Base-by-base conservation (phyloP, 2,888 invertebrate genomes). In the Alitta virens region DNA sequence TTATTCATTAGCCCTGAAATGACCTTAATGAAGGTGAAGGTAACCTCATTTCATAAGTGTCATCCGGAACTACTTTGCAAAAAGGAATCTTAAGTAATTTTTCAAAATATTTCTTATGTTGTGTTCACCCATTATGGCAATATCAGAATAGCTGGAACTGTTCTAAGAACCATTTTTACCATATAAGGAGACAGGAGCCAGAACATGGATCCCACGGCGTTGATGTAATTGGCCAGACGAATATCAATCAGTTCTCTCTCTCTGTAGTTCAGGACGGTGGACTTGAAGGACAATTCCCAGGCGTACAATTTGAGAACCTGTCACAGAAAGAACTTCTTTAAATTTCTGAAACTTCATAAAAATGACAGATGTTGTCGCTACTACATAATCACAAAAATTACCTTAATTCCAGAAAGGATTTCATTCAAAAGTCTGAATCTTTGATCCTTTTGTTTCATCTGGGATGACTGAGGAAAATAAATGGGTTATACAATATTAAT, bases 261-360 rank as follows among this genome's bases (percentile, higher is more conserved):
- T 12, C 83, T 72, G 21, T 79, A 72, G 5, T 71, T 72, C 25
- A 71, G 63, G 21, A 82, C 68, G 71, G 76, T 64, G 24, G 73
- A 65, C 52, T 74, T 72, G 74, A 82, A 81, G 14, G 82, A 80
- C 3, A 70, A 58, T 64, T 83, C 83, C 83, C 83, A 83, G 5
- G 82, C 83, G 68, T 84, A 76, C 71, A 83, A 64, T 68, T 73
- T 80, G 18, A 68, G 56, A 9, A 68, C 64, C 66, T 66, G 53
- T 14, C 1, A n/a, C 7, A 7, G 12, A 5, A 33, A 33, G 33
- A 33, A 33, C n/a, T n/a, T n/a, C n/a, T n/a, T n/a, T n/a, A n/a
- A n/a, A n/a, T n/a, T n/a, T n/a, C 12, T 7, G 33, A 33, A 33
- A 7, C 33, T 12, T 33, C 12, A 12, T 7, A 33, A 7, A 5